phyloP scores from a whole-genome alignment of 2,113 vertebrate species.

The Ornithorhynchus anatinus region DNA sequence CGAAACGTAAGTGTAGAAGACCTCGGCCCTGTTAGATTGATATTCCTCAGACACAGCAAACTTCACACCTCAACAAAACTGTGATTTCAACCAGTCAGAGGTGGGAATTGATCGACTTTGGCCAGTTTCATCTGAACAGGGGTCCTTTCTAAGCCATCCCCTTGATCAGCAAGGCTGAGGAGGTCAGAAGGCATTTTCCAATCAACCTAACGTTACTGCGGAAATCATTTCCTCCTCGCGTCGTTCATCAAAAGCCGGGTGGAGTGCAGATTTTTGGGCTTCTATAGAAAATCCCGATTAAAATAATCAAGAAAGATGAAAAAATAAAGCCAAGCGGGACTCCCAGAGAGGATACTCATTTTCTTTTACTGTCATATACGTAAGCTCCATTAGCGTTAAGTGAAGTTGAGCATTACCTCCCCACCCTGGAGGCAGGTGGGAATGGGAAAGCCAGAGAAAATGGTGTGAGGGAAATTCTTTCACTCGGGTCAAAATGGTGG shows the following conservation, averaged over 20 bases:
- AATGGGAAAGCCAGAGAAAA: too few relatives aligned
- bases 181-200: slow-evolving; percentile 55
- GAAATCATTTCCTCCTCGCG: slow-evolving; percentile 36
- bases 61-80: slow-evolving; percentile 11
- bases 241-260: slow-evolving; percentile 34
- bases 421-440: not conserved
- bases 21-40: not conserved
- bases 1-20: not conserved
- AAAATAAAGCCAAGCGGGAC: slow-evolving; percentile 42
- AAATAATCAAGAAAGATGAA: slow-evolving; percentile 30
- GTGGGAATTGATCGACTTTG: not conserved
- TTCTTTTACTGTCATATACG: slow-evolving; percentile 17
- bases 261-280: slow-evolving; percentile 23
- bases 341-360: not conserved
- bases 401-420: not conserved
- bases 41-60: slow-evolving; percentile 1
- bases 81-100: slow-evolving; percentile 36
- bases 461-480: too few relatives aligned
- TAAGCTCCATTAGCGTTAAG: slow-evolving; percentile 2
- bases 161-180: slow-evolving; percentile 48
- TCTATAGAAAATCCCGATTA: slow-evolving; percentile 29
- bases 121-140: slow-evolving; percentile 11
- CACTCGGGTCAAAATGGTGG: too few relatives aligned
- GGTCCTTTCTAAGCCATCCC: slow-evolving; percentile 4
- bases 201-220: slow-evolving; percentile 49